phyloP scores from a whole-genome alignment of 1,140 invertebrate species.

The Lordiphosa mommai region DNA sequence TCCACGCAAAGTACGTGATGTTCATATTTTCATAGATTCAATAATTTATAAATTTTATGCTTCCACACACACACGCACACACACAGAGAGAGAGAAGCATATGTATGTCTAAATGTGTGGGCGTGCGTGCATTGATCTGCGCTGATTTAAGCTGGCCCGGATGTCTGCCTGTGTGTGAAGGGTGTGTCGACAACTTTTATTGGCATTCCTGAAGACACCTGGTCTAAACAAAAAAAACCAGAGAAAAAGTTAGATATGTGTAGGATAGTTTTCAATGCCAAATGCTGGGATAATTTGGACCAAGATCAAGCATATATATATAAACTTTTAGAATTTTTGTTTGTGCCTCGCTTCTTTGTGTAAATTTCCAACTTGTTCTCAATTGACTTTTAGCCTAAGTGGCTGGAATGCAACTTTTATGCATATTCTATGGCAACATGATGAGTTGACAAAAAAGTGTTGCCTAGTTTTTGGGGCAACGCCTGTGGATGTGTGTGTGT shows the following conservation, averaged over 20 bases:
- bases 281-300: too few relatives aligned
- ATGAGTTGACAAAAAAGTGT: neutral
- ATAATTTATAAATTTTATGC: constrained; percentile 75
- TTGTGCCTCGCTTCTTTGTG: too few relatives aligned
- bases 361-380: too few relatives aligned
- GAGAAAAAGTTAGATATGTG: too few relatives aligned
- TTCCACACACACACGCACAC: constrained; percentile 25
- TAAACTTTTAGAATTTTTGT: too few relatives aligned
- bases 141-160: constrained; percentile 49
- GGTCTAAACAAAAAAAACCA: too few relatives aligned
- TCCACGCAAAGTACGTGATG: constrained; percentile 56
- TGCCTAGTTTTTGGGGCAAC: neutral
- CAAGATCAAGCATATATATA: too few relatives aligned
- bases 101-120: constrained; percentile 13
- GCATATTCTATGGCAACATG: too few relatives aligned
- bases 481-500: neutral
- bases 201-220: constrained; percentile 44
- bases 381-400: too few relatives aligned
- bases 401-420: too few relatives aligned
- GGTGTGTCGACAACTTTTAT: constrained; percentile 54
- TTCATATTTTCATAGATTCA: constrained; percentile 78
- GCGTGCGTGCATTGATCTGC: constrained; percentile 49
- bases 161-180: constrained; percentile 11
- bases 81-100: neutral
- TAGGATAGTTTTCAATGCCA: neutral